These are phyloP conservation scores for Pangasius krempfi DNA, from an alignment of 2,797 vertebrate genomes.

Conservation along the genomic window DNA sequence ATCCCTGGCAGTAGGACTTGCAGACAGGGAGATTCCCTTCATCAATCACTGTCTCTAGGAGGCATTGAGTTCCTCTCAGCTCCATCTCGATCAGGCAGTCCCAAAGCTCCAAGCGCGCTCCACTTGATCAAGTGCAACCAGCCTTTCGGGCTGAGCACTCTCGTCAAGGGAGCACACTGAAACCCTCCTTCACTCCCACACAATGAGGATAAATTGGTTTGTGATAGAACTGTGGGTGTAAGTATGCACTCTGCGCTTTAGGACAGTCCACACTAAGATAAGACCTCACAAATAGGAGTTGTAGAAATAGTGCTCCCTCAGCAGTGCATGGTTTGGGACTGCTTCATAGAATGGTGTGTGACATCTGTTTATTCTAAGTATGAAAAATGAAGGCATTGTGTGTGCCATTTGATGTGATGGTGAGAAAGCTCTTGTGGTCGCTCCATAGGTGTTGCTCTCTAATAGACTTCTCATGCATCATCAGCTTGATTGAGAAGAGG, in stretches of 20 bases:
- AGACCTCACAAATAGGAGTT: constrained; percentile 53
- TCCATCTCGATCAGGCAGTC: constrained; percentile 76
- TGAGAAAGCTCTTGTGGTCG: constrained; percentile 33
- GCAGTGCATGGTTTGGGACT: constrained; percentile 65
- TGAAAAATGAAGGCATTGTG: constrained; percentile 72
- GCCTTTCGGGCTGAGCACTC: constrained; percentile 67
- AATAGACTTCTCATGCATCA: constrained; percentile 61
- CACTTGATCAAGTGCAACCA: constrained; percentile 74
- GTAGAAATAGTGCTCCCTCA: constrained; percentile 72
- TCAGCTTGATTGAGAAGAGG: constrained; percentile 58
- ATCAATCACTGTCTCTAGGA: constrained; percentile 79
- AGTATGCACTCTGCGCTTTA: constrained; percentile 58
- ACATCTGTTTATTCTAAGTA: constrained; percentile 76
- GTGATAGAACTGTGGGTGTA: constrained; percentile 74
- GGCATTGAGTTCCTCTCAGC: constrained; percentile 75
- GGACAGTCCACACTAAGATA: constrained; percentile 42
- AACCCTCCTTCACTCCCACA: constrained; percentile 69
- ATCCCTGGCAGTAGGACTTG: constrained; percentile 67
- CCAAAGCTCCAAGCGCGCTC: constrained; percentile 68
- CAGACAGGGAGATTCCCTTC: constrained; percentile 71
- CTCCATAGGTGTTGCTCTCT: constrained; percentile 50
- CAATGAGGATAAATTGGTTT: constrained; percentile 75
- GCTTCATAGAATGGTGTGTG: constrained; percentile 62
- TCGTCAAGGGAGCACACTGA: constrained; percentile 66
- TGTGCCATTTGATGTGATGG: constrained; percentile 68